Base-by-base conservation (phyloP, 2,888 invertebrate genomes). In the Drosophila infuscata region DNA sequence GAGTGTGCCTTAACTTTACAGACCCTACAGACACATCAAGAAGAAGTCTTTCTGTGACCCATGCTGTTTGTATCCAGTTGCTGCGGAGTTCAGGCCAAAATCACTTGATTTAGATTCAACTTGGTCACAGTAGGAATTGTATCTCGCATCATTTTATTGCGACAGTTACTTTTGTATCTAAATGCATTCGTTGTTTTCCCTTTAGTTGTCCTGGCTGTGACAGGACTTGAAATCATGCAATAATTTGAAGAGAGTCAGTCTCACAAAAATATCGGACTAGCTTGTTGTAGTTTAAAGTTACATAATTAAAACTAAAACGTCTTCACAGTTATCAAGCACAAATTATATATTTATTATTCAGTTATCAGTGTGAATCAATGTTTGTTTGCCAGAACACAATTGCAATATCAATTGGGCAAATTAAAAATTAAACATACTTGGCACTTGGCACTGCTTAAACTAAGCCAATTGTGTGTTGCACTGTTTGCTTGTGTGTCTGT, bases 351-450 rank as follows among this genome's bases (percentile, higher is more conserved):
- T 51, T 35, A 74, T 46, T 38, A 54, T 56, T 41, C 49, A 57
- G 11, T 38, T 61, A 65, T 70, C 70, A 64, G 36, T 51, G 30
- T 35, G 53, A 15, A 33, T 36, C n/a, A 29, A 30, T 7, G 57
- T 51, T 69, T 62, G 46, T 32, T 36, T 36, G 57, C 25, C 15
- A 9, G 36, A 54, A 64, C 48, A 53, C 51, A 67, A 72, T 57
- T 76, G 51, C 20, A 57, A 12, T 61, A 51, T 65, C 62, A 71
- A 63, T 35, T 35, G 12, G 35, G 35, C 5, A 15, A 25, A 25
- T 65, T 25, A 49, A 53, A 58, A 64, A 53, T 73, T 54, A 58
- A 62, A 53, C 43, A 49, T 32, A 43, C 11, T 52, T 60, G 51
- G 20, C 59, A 59, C 35, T 35, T n/a, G 20, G n/a, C 20, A 54